Evolutionary conservation across 2,113 vertebrate species (phyloP).

Genomic region (Tyto alba): DNA sequence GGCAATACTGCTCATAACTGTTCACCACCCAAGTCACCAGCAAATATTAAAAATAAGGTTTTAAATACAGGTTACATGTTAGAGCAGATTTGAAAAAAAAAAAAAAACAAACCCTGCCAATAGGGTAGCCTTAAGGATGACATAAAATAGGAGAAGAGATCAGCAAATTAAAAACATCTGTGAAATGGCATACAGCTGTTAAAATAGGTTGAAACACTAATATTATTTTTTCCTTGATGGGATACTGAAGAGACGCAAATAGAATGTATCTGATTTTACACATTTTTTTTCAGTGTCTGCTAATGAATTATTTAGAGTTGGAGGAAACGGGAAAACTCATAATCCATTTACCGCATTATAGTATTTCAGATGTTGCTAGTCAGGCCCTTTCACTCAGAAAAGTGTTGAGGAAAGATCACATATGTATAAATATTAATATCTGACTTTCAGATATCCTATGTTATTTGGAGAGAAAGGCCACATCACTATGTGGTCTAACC

Average conservation of each 20-base stretch:
- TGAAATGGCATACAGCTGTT: not conserved
- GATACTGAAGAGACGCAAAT: not conserved
- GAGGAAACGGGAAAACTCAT: not conserved
- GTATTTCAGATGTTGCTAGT: not conserved
- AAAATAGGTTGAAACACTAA: not conserved
- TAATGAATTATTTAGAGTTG: not conserved
- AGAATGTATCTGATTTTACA: not conserved
- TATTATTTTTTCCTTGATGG: not conserved
- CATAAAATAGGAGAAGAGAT: not conserved
- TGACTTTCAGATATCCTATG: not conserved
- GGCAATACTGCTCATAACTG: not conserved
- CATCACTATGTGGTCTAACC: not conserved
- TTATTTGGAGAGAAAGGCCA: not conserved
- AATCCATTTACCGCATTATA: not conserved
- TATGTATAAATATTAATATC: not conserved
- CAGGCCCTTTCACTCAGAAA: not conserved
- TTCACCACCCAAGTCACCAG: not conserved
- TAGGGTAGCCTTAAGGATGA: not conserved
- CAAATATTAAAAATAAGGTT: not conserved
- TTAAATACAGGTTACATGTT: not conserved
- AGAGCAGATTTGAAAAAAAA: not conserved
- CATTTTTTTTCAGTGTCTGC: not conserved
- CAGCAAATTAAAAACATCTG: not conserved
- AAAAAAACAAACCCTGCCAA: not conserved
- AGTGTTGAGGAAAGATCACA: not conserved